Base-by-base conservation (phyloP, 2,888 invertebrate genomes). In the Diarsia dahlii region DNA sequence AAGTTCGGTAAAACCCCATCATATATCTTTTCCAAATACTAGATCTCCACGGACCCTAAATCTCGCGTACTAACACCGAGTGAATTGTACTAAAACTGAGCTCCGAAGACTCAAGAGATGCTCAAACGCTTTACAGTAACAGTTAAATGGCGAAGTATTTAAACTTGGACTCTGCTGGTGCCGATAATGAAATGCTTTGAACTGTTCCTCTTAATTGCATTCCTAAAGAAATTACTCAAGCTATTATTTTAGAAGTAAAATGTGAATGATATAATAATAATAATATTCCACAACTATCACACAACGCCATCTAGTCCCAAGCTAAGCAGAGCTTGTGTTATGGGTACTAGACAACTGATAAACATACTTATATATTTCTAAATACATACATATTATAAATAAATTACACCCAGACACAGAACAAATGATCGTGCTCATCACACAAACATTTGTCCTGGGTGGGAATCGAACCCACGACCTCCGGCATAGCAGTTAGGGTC, bases 111-210 rank as follows among this genome's bases (percentile, higher is more conserved):
- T 67, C 39, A 60, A 66, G 79, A 70, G 66, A 76, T 68, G 39
- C 58, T 75, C 58, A 28, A 79, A 66, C 72, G 23, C 66, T 73
- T 68, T 54, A 73, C 45, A 79, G 71, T 70, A 72, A 74, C 83
- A 76, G 70, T 83, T 84, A 84, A 84, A 78, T 78, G 71, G 34
- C 45, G 50, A 71, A 82, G 79, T 82, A 71, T 76, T 83, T 73
- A 65, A 84, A 82, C 71, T 84, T 79, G 70, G 72, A 68, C 54
- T 58, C 71, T 75, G 72, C 56, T 48, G 68, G 56, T 70, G 78
- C 46, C 50, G 72, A 79, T 81, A 84, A 46, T 78, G 74, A 81
- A 81, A 76, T 60, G 58, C 74, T 81, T 76, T 60, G 20, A 72
- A 82, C 76, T 63, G 69, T 76, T 74, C 58, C 10, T 67, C 67